phyloP scores from a whole-genome alignment of 1,140 invertebrate species.

The Ooceraea biroi region DNA sequence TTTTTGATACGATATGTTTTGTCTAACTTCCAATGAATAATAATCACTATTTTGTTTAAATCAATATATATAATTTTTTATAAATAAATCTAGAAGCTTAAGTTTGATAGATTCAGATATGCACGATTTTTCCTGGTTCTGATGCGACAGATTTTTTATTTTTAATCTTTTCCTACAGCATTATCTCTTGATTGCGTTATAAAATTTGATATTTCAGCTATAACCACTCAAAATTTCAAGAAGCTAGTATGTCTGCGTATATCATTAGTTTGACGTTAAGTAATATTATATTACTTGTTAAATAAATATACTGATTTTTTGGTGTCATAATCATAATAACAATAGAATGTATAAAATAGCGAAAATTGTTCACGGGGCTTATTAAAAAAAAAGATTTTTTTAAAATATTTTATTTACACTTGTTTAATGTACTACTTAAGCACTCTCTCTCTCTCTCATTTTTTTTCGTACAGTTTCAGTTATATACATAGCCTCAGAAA shows the following conservation, averaged over 20 bases:
- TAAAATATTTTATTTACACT: conserved; percentile 49
- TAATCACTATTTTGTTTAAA: background rate
- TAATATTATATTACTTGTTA: no score
- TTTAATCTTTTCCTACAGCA: no score
- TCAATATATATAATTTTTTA: background rate
- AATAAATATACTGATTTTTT: background rate
- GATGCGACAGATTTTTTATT: no score
- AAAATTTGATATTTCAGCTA: background rate
- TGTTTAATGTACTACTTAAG: background rate
- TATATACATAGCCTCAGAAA: conserved; percentile 15
- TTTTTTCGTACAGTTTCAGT: background rate
- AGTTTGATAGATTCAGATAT: no score
- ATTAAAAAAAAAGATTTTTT: background rate
- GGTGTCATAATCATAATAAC: background rate
- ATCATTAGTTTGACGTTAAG: no score
- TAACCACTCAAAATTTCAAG: no score
- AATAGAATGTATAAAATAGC: background rate
- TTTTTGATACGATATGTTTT: background rate
- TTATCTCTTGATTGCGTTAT: no score
- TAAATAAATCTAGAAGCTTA: background rate
- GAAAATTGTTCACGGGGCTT: background rate
- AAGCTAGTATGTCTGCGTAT: no score
- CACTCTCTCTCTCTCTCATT: no score
- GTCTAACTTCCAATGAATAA: background rate
- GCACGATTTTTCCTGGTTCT: no score